These are phyloP conservation scores for Nephrotoma guestfalica DNA, from an alignment of 2,888 invertebrate genomes.

Conservation along the genomic window DNA sequence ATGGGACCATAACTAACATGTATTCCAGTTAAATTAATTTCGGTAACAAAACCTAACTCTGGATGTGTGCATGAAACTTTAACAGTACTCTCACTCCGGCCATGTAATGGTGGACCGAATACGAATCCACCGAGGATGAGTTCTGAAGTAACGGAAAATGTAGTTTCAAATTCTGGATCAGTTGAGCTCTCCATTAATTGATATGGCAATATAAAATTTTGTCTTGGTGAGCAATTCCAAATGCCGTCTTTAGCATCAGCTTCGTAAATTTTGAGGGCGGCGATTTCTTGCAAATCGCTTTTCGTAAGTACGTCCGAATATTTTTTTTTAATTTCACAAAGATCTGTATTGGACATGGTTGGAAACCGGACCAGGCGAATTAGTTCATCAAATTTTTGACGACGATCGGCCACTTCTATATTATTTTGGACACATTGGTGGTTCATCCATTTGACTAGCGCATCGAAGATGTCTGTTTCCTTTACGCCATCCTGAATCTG, in stretches of 20 bases:
- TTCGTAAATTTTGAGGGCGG: background rate
- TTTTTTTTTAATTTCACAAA: background rate
- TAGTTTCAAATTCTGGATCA: too few relatives aligned
- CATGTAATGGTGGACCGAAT: background rate
- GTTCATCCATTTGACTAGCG: background rate
- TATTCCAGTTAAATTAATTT: background rate
- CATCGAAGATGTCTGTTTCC: background rate
- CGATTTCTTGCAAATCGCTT: background rate
- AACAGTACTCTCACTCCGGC: background rate
- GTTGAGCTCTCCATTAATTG: too few relatives aligned
- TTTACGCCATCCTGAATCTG: background rate
- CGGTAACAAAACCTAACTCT: background rate
- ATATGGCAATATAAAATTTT: too few relatives aligned
- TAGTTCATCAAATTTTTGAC: background rate
- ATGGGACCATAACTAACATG: accelerated
- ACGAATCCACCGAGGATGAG: background rate
- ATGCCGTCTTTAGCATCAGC: background rate
- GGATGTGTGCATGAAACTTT: background rate
- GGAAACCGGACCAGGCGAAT: background rate
- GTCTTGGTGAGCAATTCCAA: background rate
- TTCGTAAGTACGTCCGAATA: background rate
- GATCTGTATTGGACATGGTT: background rate
- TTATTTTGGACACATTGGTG: background rate
- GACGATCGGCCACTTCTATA: background rate
- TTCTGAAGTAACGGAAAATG: background rate